Base-by-base conservation (phyloP, 2,113 vertebrate species). In the Bucco capensis region DNA sequence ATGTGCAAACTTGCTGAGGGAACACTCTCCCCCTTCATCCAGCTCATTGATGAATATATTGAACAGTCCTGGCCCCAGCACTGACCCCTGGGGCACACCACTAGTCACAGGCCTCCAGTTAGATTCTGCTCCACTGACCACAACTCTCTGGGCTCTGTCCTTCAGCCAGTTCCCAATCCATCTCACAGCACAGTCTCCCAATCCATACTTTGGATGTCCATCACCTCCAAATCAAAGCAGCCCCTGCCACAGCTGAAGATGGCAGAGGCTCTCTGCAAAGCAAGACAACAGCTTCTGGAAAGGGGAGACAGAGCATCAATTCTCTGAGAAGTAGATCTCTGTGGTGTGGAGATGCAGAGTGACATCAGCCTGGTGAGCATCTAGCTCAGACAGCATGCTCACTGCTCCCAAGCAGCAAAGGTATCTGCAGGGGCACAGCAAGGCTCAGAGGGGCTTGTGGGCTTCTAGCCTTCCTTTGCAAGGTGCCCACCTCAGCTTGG, bases 381-480 rank as follows among this genome's bases (percentile, higher is more conserved):
- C 8, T 23, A 30, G 42, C 61, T 49, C 21, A 15, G 51, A 10
- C 53, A 30, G 8, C 7, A 8, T 0, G 23, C 31, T 40, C 12
- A 1, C 6, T 10, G 2, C 19, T 35, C 22, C 25, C 4, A 10
- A 38, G 50, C 2, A 51, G 54, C 37, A 21, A 23, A 19, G 25
- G 49, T 2, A 38, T n/a, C 73, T 53, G 46, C 16, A 7, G 27
- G 58, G 62, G 30, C 4, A 2, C 22, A 54, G 42, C 53, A 44
- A 25, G 18, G 44, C 17, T 19, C 28, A 23, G 60, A 23, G 60
- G 0, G 2, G 21, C 40, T 15, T 0, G 3, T 0, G 3, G 12
- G 17, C 51, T 56, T 47, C 13, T 3, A 10, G 12, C 46, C 25
- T 71, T 44, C 31, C 1, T 50, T 50, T 23, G 3, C 30, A 25